Base-by-base conservation (phyloP, 2,888 invertebrate genomes). In the Cantharis lateralis region DNA sequence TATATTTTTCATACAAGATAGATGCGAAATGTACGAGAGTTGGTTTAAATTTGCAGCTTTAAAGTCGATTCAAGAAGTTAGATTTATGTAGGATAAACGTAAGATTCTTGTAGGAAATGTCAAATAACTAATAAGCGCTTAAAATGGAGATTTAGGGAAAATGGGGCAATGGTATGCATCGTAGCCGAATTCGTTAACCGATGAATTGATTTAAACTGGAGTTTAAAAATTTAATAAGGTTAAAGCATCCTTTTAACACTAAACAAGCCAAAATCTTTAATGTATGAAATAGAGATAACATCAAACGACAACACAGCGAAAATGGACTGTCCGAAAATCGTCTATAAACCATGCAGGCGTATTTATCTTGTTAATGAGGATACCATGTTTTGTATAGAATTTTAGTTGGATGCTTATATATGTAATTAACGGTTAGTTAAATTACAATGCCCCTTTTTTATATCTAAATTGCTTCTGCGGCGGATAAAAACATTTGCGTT, bases 291-390 rank as follows among this genome's bases (percentile, higher is more conserved):
- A 48, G n/a, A 66, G 64, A 66, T 66, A 66, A 66, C 64, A 66
- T 66, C 64, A 66, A 66, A 66, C 64, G 24, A 20, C 20, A n/a
- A 66, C 20, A 24, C 13, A 20, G 64, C 24, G 13, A 66, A 64
- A 66, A 66, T 66, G 64, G 20, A 66, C 64, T 66, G 64, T 66
- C 64, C 64, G 64, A 66, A 66, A 66, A 15, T 66, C 20, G 16
- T 66, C 64, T 20, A 66, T 66, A 66, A 66, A 66, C 64, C 64
- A 66, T 16, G 64, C 64, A 66, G 64, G 64, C 64, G 64, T 66
- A 16, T 66, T 66, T 66, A 66, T 66, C 64, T 66, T 66, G 64
- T 66, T 66, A 66, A 66, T 16, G 64, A 66, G 18, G 64, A 20
- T 66, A 20, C 64, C 64, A 66, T 66, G 64, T 66, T 66, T 66